A percentile compares a stretch with the other conserved stretches of the same genome.
Conservation (phyloP, 2,113 vertebrate species). For the Platysternon megacephalum region DNA sequence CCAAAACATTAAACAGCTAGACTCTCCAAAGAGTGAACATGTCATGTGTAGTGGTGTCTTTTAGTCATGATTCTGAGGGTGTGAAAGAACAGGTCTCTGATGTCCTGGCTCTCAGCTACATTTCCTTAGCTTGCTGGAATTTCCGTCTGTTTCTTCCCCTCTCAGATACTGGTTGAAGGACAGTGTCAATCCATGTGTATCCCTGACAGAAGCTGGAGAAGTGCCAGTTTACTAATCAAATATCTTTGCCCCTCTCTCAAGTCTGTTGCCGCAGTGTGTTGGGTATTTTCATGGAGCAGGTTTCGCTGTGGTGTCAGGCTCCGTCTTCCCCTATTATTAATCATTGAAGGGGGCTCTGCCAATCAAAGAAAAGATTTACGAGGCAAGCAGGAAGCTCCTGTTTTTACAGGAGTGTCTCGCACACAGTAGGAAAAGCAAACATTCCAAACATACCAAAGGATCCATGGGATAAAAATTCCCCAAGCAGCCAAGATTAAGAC, state of each 20-base stretch:
- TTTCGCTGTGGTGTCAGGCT: conserved; percentile 1
- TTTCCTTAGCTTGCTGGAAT: conserved; percentile 69
- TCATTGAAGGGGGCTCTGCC: conserved; percentile 41
- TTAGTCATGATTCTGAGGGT: neutral
- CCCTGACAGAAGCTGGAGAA: neutral
- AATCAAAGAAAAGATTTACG: conserved; percentile 65
- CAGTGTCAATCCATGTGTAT: neutral
- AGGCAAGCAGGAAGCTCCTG: conserved; percentile 62
- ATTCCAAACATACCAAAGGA: conserved; percentile 73
- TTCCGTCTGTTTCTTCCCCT: conserved; percentile 65
- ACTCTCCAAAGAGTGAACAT: accelerated
- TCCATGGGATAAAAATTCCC: conserved; percentile 62
- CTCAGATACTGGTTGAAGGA: conserved; percentile 44
- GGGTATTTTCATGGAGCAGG: neutral
- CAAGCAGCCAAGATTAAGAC: conserved; percentile 67
- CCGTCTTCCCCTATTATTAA: neutral
- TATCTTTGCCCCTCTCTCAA: neutral
- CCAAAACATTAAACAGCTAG: neutral
- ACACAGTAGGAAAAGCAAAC: conserved; percentile 74
- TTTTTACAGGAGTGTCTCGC: conserved; percentile 65
- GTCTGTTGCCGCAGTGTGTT: accelerated
- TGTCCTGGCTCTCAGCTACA: conserved; percentile 16
- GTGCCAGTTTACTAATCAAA: neutral
- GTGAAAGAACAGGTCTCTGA: conserved; percentile 42
- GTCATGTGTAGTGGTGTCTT: accelerated